Evolutionary conservation across 2,797 vertebrate species (phyloP), one percentile per base, ranked within the genome.

Genomic region (Emys orbicularis): DNA sequence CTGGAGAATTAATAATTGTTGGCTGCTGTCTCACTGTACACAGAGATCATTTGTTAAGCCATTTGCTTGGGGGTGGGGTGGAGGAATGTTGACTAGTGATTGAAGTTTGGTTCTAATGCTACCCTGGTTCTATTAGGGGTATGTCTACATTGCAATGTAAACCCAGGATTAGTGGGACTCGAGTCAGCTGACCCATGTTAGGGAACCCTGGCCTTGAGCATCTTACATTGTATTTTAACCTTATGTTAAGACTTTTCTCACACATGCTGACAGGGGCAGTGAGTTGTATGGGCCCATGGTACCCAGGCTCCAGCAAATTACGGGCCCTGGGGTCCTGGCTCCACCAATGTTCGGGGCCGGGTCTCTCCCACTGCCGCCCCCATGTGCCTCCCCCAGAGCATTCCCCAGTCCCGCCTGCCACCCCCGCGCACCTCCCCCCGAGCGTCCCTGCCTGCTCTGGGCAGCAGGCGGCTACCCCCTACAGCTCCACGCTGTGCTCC

Each of bases 351-450:
- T 53, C 6, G 6, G 52, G 52, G 52, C 52, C 7, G 52, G 52
- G 52, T 18, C 52, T 53, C 52, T 53, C 18, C 52, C 49, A 12
- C 50, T 13, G 12, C 50, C 13, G 12, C 50, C 50, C 13, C 12
- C 50, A 15, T 50, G 50, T 12, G 13, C 50, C 12, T 50, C 50
- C 50, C 50, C 50, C 13, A 3, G 50, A 50, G 50, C 12, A 50
- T 50, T 50, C 13, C 18, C 52, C 6, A 3, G 19, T 18, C 53
- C 53, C 8, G 8, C 53, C 53, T 54, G 8, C 53, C 21, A 7
- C 53, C 2, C 21, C 21, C 2, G 21, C 4, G 0, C 8, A 21
- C 53, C 53, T 9, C 19, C 19, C 19, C 52, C 6, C 6, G 6
- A 53, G 52, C 52, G 1, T 53, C 52, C 16, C 52, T 52, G 52